Conservation (phyloP, 2,888 invertebrate species). For the Stenchaetothrips biformis region DNA sequence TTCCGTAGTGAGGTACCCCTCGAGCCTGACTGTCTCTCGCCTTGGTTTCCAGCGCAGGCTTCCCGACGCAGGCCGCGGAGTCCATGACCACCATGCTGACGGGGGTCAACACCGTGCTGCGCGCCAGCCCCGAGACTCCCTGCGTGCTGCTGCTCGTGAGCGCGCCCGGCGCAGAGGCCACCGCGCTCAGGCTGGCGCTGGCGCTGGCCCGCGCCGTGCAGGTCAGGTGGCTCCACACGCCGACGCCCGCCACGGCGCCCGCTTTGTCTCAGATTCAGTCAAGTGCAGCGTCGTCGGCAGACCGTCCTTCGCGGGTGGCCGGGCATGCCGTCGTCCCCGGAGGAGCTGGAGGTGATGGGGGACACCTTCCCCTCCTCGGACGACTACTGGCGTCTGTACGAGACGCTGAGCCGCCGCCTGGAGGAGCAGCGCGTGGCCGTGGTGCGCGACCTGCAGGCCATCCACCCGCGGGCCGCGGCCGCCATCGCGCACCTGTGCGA, state of each 20-base stretch:
- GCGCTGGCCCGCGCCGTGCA: neutral
- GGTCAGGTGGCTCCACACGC: neutral
- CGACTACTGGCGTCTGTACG: constrained; percentile 14
- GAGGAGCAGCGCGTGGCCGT: neutral
- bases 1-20: too few species aligned
- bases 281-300: neutral
- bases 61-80: neutral
- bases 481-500: constrained; percentile 17
- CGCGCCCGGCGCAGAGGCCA: neutral
- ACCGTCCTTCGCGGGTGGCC: neutral
- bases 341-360: neutral
- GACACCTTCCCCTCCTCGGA: neutral
- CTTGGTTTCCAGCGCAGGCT: neutral
- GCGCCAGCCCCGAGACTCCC: neutral
- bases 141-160: constrained; percentile 9
- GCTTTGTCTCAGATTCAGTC: neutral
- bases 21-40: neutral
- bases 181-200: neutral
- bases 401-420: constrained; percentile 10
- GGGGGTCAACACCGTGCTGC: constrained; percentile 8
- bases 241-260: neutral
- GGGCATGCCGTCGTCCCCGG: neutral
- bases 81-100: neutral
- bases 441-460: neutral
- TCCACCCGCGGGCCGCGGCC: constrained; percentile 15